Evolutionary conservation across 2,113 vertebrate genomes (phyloP).

Genomic region (Percopsis transmontana): DNA sequence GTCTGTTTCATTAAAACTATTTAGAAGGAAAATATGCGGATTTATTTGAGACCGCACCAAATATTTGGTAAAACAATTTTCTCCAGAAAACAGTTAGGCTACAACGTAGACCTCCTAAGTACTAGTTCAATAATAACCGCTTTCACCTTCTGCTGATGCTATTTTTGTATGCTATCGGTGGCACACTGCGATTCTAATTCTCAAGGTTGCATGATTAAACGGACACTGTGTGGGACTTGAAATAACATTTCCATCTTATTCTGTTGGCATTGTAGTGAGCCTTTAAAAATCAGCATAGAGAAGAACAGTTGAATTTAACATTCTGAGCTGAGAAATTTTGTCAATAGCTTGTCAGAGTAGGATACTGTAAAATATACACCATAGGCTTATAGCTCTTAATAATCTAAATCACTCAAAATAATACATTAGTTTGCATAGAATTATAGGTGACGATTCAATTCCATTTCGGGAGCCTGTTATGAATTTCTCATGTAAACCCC

Average conservation of each 20-base stretch:
- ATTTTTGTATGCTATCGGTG: slow-evolving; percentile 14
- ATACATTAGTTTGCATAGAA: slow-evolving; percentile 20
- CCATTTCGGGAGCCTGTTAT: slow-evolving; percentile 29
- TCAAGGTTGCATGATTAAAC: neutral
- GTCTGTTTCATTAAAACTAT: neutral
- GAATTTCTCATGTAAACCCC: slow-evolving; percentile 25
- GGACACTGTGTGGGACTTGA: no score
- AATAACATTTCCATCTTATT: no score
- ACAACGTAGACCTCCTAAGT: slow-evolving; percentile 36
- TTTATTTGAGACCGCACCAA: slow-evolving; percentile 6
- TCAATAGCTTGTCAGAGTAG: neutral
- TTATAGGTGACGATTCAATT: slow-evolving; percentile 15
- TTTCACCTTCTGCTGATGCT: slow-evolving; percentile 51
- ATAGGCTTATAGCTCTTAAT: no score
- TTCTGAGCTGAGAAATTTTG: neutral
- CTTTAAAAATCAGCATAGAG: no score
- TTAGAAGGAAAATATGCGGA: neutral
- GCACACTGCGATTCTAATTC: slow-evolving; percentile 21
- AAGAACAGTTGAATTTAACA: no score
- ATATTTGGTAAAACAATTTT: slow-evolving; percentile 6
- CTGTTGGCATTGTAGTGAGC: no score
- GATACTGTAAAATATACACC: neutral
- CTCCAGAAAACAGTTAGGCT: slow-evolving; percentile 1
- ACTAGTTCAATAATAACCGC: slow-evolving; percentile 28
- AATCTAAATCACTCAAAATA: slow-evolving; percentile 34